Base-by-base conservation (phyloP, 2,797 vertebrate species). In the Fringilla coelebs region DNA sequence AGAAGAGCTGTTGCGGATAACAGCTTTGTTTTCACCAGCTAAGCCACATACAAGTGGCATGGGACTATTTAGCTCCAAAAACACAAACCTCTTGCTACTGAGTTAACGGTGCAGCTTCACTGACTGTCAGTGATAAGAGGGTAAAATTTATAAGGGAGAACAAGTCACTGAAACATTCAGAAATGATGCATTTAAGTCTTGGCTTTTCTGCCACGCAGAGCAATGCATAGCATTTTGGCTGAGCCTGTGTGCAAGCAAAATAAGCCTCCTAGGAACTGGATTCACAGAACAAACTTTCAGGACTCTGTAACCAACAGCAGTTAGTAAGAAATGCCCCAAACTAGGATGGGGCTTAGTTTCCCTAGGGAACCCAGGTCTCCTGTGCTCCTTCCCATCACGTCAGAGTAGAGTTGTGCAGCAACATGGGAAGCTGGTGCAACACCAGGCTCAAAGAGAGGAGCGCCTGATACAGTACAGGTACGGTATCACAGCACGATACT, bases 121-220 rank as follows among this genome's bases (percentile, higher is more conserved):
- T 91, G 95, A 88, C 90, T 94, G 83, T 66, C 91, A 92, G 58
- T 7, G 92, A 94, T 93, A 96, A 95, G 81, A 78, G 1, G 11
- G 24, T 70, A 84, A 92, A 78, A 93, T 92, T 90, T 92, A 73
- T 52, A 86, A 75, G 14, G 73, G 55, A 93, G 48, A 85, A 60
- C 15, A 78, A 90, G 63, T 55, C 57, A 40, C 67, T 54, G 45
- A 87, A 83, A 32, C 21, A n/a, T 45, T 84, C 43, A 54, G 65
- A 60, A 55, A 62, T 45, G 6, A 43, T 1, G 0, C 51, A 55
- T 60, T 88, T 72, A 72, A 78, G 76, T 73, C 80, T 74, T 52
- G 31, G 48, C 66, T 88, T 65, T 49, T 55, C 76, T 28, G 38
- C 48, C 36, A 41, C 22, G 12, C 73, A 62, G 19, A 48, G 32